Evolutionary conservation across 2,888 invertebrate species (phyloP).

Genomic region (Junonia oenone): DNA sequence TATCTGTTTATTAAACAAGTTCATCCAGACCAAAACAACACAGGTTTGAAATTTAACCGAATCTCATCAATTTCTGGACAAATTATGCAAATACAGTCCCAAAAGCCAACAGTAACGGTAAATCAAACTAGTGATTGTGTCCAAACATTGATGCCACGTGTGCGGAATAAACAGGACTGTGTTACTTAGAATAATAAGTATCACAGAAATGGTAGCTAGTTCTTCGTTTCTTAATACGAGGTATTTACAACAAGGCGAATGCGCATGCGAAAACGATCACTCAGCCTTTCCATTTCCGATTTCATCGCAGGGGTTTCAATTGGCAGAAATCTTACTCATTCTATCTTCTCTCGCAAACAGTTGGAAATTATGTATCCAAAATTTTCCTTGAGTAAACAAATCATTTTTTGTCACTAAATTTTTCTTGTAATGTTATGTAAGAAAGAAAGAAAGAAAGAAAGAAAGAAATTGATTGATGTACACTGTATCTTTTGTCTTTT

Average conservation of each 20-base stretch:
- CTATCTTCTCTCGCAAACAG: no score
- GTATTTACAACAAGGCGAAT: no score
- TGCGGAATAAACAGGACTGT: neutral
- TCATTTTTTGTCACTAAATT: no score
- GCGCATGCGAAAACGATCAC: no score
- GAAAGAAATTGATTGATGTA: no score
- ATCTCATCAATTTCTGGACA: neutral
- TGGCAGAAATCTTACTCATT: no score
- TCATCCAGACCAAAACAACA: neutral
- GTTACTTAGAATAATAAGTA: neutral
- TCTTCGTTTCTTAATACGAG: neutral
- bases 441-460: no score
- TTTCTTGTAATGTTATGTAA: no score
- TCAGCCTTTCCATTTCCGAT: neutral
- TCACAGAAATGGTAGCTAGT: neutral
- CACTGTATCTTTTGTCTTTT: no score
- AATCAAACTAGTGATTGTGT: slow-evolving; percentile 1
- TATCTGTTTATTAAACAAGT: neutral
- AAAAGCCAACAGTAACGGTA: neutral
- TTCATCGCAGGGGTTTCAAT: no score
- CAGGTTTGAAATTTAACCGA: neutral
- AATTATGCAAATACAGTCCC: neutral
- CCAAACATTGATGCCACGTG: neutral
- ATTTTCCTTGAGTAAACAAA: no score
- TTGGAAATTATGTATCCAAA: no score